Evolutionary conservation across 2,113 vertebrate species (phyloP).

Genomic region (Podarcis muralis): DNA sequence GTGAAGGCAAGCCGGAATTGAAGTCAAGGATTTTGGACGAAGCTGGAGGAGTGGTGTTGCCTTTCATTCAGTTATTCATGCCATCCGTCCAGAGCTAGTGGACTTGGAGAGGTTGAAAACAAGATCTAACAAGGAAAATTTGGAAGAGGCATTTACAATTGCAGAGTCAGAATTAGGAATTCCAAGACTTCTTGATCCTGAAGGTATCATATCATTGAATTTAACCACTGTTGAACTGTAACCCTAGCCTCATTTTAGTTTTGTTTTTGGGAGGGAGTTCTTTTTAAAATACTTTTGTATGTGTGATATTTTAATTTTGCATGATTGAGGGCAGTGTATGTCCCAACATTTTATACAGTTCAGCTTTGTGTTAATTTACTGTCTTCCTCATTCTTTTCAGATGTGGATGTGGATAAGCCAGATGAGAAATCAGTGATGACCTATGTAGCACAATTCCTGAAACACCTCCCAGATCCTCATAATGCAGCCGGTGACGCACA

Average conservation of each 20-base stretch:
- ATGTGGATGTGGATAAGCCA: constrained; percentile 98
- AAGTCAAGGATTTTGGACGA: constrained; percentile 94
- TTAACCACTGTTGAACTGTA: not conserved
- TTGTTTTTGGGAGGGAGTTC: not conserved
- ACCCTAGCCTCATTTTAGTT: not conserved
- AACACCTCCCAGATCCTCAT: constrained; percentile 84
- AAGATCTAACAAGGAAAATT: constrained; percentile 87
- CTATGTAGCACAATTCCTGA: constrained; percentile 96
- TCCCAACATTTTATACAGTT: not conserved
- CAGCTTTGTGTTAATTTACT: constrained; percentile 5
- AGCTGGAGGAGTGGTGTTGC: constrained; percentile 95
- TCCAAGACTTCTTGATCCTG: constrained; percentile 93
- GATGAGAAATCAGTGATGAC: constrained; percentile 99
- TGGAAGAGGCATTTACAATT: constrained; percentile 91
- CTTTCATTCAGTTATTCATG: constrained; percentile 91
- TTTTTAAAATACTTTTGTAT: not conserved
- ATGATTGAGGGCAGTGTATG: not conserved
- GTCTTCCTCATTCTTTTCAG: constrained; percentile 68
- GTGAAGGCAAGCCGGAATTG: constrained; percentile 84
- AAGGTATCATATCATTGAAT: constrained; percentile 84
- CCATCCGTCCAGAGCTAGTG: constrained; percentile 90
- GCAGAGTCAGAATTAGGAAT: constrained; percentile 92
- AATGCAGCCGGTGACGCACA: constrained; percentile 72
- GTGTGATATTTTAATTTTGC: not conserved
- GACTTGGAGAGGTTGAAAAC: constrained; percentile 87